Base-by-base conservation (phyloP, 2,888 invertebrate genomes). In the Sarcophaga subvicina region DNA sequence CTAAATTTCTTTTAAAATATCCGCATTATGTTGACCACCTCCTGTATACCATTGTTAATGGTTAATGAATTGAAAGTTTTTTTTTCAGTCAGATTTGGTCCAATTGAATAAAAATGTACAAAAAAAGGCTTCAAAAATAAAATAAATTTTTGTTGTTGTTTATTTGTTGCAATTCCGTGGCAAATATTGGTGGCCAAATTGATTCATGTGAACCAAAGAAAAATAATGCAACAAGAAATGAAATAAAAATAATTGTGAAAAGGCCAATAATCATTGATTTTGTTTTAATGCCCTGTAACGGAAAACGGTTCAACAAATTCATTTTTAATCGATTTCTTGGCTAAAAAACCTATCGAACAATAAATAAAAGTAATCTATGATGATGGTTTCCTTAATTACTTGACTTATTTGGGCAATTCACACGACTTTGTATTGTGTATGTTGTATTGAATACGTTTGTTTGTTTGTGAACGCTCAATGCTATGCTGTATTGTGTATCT, bases 291-390 rank as follows among this genome's bases (percentile, higher is more conserved):
- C 37, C 54, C 54, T 54, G 54, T 14, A 54, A 76, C 78, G 77
- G 77, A 81, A 85, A 81, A 85, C 73, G 81, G 70, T 63, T 73
- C 5, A 64, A 81, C 81, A 85, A 60, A 85, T 85, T 81, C 45
- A 73, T 80, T 80, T 80, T 67, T 70, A 47, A 67, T 25, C 17
- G 59, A 45, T 60, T 69, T 64, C 47, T 79, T 72, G 20, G 12
- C 14, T 3, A 67, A 77, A 77, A 67, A 14, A 10, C 37, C 8
- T 17, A 17, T 17, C 1, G 4, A 14, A 5, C 54, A 54, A 54
- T 54, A 49, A 49, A 49, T 14, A 14, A 12, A 49, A 54, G 54
- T 17, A 54, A 54, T 14, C 17, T 17, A 0, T 54, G 54, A 14
- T 14, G 54, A 5, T 54, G 45, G 14, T 64, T 64, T 75, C 63